A percentile compares a stretch with the other conserved stretches of the same genome.
Conservation (phyloP, 92 coral and sea anemone species). For the Heteractis magnifica region DNA sequence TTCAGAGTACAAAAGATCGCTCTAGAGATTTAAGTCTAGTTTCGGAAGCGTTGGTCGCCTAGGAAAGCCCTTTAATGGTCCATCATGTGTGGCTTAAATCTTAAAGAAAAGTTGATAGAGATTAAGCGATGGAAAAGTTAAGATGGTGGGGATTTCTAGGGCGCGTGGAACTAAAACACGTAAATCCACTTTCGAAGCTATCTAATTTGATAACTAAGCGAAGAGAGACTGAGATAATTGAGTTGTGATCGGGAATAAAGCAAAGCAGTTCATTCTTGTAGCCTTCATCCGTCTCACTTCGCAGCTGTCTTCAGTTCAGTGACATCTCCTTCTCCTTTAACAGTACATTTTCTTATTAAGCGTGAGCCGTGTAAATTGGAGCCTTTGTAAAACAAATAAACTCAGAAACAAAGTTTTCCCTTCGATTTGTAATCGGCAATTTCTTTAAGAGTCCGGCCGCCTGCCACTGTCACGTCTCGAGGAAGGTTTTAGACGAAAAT, state of each 20-base stretch:
- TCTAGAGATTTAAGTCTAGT: background rate
- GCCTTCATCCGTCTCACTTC: background rate
- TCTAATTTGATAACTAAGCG: conserved; percentile 4
- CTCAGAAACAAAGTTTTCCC: conserved; percentile 23
- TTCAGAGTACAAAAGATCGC: background rate
- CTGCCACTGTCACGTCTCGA: background rate
- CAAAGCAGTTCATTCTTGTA: background rate
- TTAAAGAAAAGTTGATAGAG: background rate
- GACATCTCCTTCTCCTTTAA: background rate
- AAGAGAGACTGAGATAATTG: background rate
- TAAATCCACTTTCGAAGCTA: background rate
- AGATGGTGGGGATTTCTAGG: background rate
- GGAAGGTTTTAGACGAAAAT: conserved; percentile 32
- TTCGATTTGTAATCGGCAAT: conserved; percentile 5
- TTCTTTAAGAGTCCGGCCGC: conserved; percentile 12
- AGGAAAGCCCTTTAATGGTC: background rate
- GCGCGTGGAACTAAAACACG: background rate
- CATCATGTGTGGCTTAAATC: background rate
- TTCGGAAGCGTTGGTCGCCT: background rate
- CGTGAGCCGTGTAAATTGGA: conserved; percentile 22
- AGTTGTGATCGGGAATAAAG: background rate
- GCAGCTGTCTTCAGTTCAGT: conserved; percentile 4
- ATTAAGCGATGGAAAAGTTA: background rate
- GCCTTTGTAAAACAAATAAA: conserved; percentile 17
- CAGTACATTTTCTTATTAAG: conserved; percentile 16